Conservation (phyloP, 2,113 vertebrate genomes). For the Lepisosteus oculatus region DNA sequence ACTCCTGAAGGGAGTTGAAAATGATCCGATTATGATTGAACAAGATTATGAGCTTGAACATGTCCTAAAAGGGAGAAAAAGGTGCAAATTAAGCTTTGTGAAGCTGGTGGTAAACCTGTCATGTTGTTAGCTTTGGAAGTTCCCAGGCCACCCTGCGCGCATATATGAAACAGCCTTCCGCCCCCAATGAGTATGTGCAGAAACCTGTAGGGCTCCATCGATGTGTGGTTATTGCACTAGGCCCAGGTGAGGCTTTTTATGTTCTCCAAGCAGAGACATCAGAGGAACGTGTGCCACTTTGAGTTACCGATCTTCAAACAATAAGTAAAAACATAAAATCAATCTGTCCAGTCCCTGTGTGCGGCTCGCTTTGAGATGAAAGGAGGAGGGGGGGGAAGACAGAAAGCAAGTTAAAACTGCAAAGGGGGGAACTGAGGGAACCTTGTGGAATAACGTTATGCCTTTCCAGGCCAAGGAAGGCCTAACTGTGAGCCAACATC, state of each 20-base stretch:
- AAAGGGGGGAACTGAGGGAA: conserved; percentile 55
- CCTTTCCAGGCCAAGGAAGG: neutral
- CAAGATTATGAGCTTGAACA: neutral
- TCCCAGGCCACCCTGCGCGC: neutral
- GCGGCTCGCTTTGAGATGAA: conserved; percentile 83
- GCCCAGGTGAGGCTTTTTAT: conserved; percentile 83
- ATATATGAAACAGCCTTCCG: neutral
- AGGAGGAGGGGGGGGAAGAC: conserved; percentile 60
- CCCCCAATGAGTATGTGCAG: neutral
- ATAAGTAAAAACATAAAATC: conserved; percentile 94
- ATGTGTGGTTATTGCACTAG: conserved; percentile 16
- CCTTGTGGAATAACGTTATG: conserved; percentile 62
- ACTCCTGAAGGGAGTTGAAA: neutral
- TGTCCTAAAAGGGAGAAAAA: neutral
- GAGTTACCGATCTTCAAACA: conserved; percentile 95
- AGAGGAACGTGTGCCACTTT: conserved; percentile 87
- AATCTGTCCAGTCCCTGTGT: conserved; percentile 77
- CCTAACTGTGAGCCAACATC: conserved; percentile 62
- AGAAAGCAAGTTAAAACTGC: conserved; percentile 74
- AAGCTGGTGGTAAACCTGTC: neutral
- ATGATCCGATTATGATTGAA: neutral
- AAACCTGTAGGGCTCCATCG: neutral
- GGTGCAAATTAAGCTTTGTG: neutral
- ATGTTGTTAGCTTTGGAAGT: neutral
- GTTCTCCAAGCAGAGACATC: conserved; percentile 85